Base-by-base conservation (phyloP, 2,113 vertebrate species). In the Anarhynchus alexandrinus region DNA sequence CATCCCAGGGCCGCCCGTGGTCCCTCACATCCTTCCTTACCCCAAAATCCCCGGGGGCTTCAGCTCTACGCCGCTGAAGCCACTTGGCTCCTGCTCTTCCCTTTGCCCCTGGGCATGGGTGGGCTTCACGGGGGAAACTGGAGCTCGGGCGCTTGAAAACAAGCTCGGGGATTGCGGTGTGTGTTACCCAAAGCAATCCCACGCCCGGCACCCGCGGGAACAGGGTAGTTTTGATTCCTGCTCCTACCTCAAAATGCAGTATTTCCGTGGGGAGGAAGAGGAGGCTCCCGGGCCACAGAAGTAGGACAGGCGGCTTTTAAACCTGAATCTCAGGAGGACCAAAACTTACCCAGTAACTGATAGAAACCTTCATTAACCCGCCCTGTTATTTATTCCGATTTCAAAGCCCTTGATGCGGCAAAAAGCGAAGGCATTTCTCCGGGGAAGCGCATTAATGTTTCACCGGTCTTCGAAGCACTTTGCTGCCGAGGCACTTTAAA, bases 401-500 rank as follows among this genome's bases (percentile, higher is more conserved):
- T 26, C 65, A 91, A 94, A 97, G 92, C 65, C 54, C 96, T 92
- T 69, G 94, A 66, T 90, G 82, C 94, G 62, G 92, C 91, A 96
- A 83, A 95, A 93, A 81, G 20, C 1, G 0, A 12, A 43, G 38
- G 27, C 47, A 47, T 86, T 86, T 93, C 52, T 87, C 23, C 4
- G 4, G 49, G 70, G 80, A 69, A 66, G 81, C 18, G 1, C 70
- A 92, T 95, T 94, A 94, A 96, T 79, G 62, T 94, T 93, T 95
- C 80, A 92, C 94, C 3, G 15, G 62, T 52, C 51, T 58, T 3
- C 10, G 7, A 45, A 88, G 82, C 78, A 29, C 94, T 96, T 93
- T 93, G 93, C 87, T 55, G 62, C 78, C 9, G 55, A 76, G 93
- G 88, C 86, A 69, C 65, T 89, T 5, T 25, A 2, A 2, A 17